These are phyloP conservation scores for Acanthoscelides obtectus DNA, from an alignment of 2,888 invertebrate genomes.

Conservation along the genomic window DNA sequence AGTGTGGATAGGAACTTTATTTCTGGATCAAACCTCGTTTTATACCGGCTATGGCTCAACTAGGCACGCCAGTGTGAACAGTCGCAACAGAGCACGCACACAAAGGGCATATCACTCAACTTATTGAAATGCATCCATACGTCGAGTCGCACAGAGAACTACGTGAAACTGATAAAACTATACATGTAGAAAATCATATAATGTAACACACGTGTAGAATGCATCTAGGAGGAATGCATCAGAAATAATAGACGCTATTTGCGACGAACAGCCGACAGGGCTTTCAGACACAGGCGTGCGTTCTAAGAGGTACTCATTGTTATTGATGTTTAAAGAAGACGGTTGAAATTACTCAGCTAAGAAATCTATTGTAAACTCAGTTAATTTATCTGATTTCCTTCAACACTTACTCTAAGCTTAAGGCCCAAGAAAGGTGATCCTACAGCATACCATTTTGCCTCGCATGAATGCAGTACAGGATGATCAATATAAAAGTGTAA, in stretches of 20 bases:
- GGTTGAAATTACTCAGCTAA: neutral
- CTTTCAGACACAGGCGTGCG: neutral
- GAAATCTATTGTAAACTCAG: too few species aligned
- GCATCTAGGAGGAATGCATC: constrained; percentile 45
- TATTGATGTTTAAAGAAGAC: neutral
- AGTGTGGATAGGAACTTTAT: too few species aligned
- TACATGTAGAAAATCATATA: constrained; percentile 2
- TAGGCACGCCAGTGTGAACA: neutral
- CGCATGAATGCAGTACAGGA: too few species aligned
- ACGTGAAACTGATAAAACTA: neutral
- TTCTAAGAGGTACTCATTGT: neutral
- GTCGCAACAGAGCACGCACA: neutral
- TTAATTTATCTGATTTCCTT: too few species aligned
- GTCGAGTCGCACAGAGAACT: neutral
- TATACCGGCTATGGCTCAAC: too few species aligned
- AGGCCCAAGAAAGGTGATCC: too few species aligned
- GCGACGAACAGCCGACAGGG: neutral
- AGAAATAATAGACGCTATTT: constrained; percentile 13
- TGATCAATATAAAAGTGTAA: too few species aligned
- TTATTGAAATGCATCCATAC: too few species aligned
- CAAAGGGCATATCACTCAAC: neutral
- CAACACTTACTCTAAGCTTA: too few species aligned
- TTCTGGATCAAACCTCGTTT: too few species aligned
- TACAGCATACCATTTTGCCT: too few species aligned
- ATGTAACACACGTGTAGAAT: constrained; percentile 28